Percentiles rank a stretch among this genome's conserved stretches.
phyloP scores from a whole-genome alignment of 2,797 vertebrate genomes.

The Otus scops region DNA sequence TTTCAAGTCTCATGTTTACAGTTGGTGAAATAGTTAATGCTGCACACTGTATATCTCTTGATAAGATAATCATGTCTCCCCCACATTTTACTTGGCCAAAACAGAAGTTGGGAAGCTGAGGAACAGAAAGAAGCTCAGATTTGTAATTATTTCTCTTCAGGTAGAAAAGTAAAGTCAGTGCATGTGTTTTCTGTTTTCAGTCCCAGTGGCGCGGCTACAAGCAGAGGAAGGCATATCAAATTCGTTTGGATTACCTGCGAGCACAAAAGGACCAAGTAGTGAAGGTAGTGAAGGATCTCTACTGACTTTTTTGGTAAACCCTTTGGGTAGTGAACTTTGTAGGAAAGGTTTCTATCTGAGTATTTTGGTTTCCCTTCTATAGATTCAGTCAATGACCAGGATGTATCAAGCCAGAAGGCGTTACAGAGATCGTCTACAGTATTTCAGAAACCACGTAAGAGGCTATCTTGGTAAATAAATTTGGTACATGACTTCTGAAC shows the following conservation, averaged over 20 bases:
- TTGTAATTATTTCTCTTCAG: background rate
- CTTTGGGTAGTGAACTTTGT: background rate
- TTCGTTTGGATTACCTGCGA: constrained; percentile 83
- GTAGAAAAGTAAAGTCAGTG: background rate
- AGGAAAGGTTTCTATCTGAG: background rate
- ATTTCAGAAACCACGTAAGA: constrained; percentile 93
- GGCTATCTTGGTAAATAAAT: background rate
- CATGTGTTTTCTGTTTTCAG: constrained; percentile 67
- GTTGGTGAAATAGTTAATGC: background rate
- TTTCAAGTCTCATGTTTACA: background rate
- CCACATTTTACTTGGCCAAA: background rate
- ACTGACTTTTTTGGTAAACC: background rate
- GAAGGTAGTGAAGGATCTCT: constrained; percentile 80
- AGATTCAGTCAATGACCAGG: constrained; percentile 94
- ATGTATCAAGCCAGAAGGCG: constrained; percentile 95
- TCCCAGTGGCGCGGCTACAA: constrained; percentile 93
- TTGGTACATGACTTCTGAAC: background rate
- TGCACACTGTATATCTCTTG: background rate
- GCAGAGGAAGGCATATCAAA: constrained; percentile 87
- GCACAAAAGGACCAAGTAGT: constrained; percentile 86
- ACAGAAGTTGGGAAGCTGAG: background rate
- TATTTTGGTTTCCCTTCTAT: background rate
- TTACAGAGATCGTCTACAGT: constrained; percentile 90
- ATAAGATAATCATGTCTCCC: background rate
- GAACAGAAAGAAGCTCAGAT: background rate